phyloP scores from a whole-genome alignment of 2,113 vertebrate species.

The Cercopithecus mona region DNA sequence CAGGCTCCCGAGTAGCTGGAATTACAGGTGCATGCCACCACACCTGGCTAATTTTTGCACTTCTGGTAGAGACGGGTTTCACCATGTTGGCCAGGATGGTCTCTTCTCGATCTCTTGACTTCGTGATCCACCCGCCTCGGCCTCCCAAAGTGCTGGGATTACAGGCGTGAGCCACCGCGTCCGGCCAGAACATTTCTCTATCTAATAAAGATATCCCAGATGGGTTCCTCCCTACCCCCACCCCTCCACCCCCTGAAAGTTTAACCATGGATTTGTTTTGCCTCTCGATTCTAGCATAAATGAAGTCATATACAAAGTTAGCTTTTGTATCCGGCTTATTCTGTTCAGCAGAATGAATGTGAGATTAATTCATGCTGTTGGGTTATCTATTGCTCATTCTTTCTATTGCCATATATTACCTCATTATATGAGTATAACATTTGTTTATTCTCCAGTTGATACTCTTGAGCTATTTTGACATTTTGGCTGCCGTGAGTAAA shows the following conservation, averaged over 20 bases:
- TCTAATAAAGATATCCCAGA: neutral
- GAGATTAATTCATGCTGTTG: neutral
- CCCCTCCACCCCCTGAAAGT: neutral
- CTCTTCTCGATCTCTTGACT: too few relatives aligned
- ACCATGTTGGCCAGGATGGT: too few relatives aligned
- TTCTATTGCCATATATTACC: neutral
- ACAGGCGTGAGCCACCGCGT: too few relatives aligned
- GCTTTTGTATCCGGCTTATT: neutral
- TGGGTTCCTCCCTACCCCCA: neutral
- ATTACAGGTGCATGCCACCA: too few relatives aligned
- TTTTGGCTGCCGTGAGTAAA: neutral
- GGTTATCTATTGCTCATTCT: neutral
- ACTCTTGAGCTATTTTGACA: neutral
- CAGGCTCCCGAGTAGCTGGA: too few relatives aligned
- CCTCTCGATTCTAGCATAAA: neutral
- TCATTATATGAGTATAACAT: neutral
- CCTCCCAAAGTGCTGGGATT: too few relatives aligned
- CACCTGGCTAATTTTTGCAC: too few relatives aligned
- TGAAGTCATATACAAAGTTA: neutral
- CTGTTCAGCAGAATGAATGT: neutral
- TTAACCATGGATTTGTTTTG: neutral
- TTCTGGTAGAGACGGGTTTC: too few relatives aligned
- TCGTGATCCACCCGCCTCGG: too few relatives aligned
- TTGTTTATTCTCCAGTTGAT: neutral
- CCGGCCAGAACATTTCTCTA: neutral